phyloP scores from a whole-genome alignment of 1,140 invertebrate species.

The Nephotettix cincticeps region DNA sequence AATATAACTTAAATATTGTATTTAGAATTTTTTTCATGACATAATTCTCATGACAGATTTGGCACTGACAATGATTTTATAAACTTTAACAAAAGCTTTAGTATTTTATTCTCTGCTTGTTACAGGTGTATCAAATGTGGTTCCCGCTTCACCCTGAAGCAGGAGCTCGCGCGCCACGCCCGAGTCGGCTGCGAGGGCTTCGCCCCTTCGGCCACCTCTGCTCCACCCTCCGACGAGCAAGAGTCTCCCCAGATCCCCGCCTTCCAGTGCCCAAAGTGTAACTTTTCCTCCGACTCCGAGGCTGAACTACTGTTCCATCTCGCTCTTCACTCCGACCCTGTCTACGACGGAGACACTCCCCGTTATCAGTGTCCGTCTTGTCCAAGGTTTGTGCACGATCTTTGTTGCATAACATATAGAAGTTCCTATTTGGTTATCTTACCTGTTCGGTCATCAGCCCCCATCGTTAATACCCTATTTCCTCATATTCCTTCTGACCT shows the following conservation, averaged over 20 bases:
- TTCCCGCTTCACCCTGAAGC: constrained; percentile 62
- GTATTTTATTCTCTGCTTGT: no score
- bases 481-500: no score
- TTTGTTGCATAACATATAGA: no score
- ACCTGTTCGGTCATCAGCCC: no score
- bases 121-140: constrained; percentile 53
- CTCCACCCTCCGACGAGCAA: background rate
- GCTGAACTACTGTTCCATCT: constrained; percentile 66
- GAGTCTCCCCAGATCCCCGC: background rate
- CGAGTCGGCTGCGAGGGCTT: constrained; percentile 36
- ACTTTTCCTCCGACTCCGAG: constrained; percentile 49
- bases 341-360: constrained; percentile 19
- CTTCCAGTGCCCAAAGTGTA: constrained; percentile 48
- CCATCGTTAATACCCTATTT: no score
- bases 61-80: constrained; percentile 45
- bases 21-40: no score
- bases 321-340: constrained; percentile 55
- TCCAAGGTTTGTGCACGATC: constrained; percentile 39
- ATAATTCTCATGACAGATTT: no score
- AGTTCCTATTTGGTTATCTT: no score
- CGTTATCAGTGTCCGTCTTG: constrained; percentile 29
- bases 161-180: constrained; percentile 70
- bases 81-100: no score
- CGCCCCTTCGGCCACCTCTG: background rate
- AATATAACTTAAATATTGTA: no score